Percentiles rank a stretch among this genome's conserved stretches.
Conservation (phyloP, 2,797 vertebrate species). For the Rallus crepitans region DNA sequence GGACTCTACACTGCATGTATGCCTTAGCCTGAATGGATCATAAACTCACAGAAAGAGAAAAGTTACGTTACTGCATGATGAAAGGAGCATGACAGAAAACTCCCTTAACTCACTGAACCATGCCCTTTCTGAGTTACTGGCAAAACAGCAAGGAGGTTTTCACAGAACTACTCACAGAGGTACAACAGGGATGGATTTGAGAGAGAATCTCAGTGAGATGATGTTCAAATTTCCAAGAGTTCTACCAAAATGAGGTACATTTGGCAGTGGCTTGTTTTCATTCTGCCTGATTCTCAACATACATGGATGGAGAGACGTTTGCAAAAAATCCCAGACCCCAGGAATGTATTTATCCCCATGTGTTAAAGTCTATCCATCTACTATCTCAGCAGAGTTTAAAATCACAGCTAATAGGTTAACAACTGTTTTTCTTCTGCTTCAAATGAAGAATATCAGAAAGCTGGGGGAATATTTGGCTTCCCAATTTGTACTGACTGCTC, state of each 20-base stretch:
- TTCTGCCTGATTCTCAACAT: neutral
- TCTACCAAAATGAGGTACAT: slow-evolving; percentile 40
- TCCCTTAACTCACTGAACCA: neutral
- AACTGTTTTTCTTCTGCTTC: slow-evolving; percentile 88
- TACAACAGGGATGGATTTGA: neutral
- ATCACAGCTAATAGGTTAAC: slow-evolving; percentile 88
- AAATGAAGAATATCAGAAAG: slow-evolving; percentile 87
- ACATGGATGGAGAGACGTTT: slow-evolving; percentile 52
- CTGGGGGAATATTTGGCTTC: slow-evolving; percentile 85
- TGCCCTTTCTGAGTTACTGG: neutral
- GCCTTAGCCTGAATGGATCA: neutral
- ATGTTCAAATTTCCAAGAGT: neutral
- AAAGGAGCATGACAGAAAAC: neutral
- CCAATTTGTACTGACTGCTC: slow-evolving; percentile 88
- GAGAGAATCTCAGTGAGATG: slow-evolving; percentile 13
- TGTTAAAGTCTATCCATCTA: slow-evolving; percentile 78
- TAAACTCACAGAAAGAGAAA: neutral
- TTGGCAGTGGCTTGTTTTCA: slow-evolving; percentile 10
- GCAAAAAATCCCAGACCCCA: slow-evolving; percentile 72
- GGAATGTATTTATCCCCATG: slow-evolving; percentile 72
- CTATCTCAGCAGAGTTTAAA: slow-evolving; percentile 82
- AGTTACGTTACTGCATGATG: neutral
- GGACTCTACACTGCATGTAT: neutral
- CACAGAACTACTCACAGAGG: neutral
- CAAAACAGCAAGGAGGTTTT: neutral